Percentiles rank a stretch among this genome's conserved stretches.
Evolutionary conservation across 2,888 invertebrate genomes (phyloP).

Genomic region (Eristalis pertinax): DNA sequence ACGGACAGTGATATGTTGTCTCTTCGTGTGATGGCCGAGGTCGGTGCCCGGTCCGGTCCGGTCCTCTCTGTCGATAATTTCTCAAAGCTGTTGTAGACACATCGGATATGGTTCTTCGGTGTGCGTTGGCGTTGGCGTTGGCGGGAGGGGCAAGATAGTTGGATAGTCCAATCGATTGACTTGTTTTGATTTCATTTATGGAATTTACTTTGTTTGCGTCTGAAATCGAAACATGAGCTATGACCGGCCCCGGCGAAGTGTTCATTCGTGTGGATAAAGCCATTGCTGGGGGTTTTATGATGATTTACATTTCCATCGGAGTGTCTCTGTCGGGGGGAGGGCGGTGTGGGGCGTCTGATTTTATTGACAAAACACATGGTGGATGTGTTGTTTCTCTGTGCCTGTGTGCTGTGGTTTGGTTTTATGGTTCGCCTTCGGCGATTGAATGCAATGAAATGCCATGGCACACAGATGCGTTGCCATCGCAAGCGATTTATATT

Average conservation of each 20-base stretch:
- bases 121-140: too few species aligned
- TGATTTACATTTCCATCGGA: not conserved
- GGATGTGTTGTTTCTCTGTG: not conserved
- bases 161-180: slow-evolving; percentile 37
- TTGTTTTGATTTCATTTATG: slow-evolving; percentile 49
- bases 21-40: slow-evolving; percentile 15
- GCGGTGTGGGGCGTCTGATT: not conserved
- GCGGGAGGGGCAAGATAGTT: not conserved
- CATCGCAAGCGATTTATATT: not conserved
- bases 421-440: not conserved
- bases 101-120: not conserved
- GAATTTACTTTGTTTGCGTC: slow-evolving; percentile 21
- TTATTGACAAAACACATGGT: not conserved
- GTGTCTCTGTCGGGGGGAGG: not conserved
- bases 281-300: not conserved
- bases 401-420: not conserved
- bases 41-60: not conserved
- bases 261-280: not conserved
- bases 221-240: slow-evolving; percentile 11
- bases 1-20: slow-evolving; percentile 52
- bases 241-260: not conserved
- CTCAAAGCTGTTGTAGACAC: slow-evolving; percentile 22
- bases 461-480: not conserved
- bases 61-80: not conserved
- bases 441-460: not conserved